Evolutionary conservation across 35 echinoderm and acorn worm species (phyloP).

Genomic region (Acanthaster planci): DNA sequence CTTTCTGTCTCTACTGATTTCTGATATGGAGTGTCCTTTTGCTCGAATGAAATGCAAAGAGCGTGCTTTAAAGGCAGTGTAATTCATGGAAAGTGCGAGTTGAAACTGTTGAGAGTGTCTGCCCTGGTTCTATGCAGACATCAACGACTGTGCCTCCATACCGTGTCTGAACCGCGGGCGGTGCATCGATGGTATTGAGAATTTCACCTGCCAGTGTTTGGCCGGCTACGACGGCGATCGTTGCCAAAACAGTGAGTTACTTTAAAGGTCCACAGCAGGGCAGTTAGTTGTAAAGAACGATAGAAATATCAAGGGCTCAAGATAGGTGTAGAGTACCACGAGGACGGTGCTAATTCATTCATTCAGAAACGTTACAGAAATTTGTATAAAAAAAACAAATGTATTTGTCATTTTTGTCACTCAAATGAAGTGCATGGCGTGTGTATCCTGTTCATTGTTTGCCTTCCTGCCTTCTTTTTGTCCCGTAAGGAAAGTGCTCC

Average conservation of each 20-base stretch:
- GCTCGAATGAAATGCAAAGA: not conserved
- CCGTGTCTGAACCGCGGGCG: conserved; percentile 66
- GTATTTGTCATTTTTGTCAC: no score
- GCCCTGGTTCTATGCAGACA: conserved; percentile 43
- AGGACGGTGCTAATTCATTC: no score
- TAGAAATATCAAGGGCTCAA: no score
- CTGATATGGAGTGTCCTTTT: not conserved
- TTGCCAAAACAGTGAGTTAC: conserved; percentile 42
- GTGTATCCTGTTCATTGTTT: no score
- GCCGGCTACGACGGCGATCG: conserved; percentile 53
- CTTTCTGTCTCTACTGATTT: not conserved
- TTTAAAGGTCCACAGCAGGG: no score
- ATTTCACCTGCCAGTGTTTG: conserved; percentile 51
- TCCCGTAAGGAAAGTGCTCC: no score
- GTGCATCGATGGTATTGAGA: conserved; percentile 47
- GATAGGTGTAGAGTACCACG: no score
- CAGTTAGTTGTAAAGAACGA: no score
- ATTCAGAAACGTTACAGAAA: no score
- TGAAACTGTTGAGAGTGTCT: not conserved
- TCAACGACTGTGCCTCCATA: conserved; percentile 63
- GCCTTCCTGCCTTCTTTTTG: no score
- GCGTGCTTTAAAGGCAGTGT: not conserved
- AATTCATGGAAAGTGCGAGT: not conserved
- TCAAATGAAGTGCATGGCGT: no score
- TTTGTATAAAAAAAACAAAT: no score